Evolutionary conservation across 2,113 vertebrate genomes (phyloP).

Genomic region (zebrafish (Danio rerio)): DNA sequence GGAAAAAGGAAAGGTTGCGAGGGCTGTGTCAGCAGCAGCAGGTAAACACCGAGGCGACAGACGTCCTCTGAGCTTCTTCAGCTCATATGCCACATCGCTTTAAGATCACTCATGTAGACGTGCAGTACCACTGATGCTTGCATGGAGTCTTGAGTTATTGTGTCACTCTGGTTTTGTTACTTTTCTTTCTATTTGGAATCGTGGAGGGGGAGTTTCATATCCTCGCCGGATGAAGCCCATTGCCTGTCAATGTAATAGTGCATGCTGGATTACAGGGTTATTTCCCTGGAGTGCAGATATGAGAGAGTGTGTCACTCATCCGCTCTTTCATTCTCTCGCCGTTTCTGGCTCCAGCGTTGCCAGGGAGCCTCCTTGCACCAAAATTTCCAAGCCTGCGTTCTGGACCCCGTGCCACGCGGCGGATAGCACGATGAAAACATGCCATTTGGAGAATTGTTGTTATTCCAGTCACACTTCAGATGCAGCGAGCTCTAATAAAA

Average conservation of each 20-base stretch:
- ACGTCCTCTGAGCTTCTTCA: slow-evolving; percentile 31
- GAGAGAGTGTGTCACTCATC: slow-evolving; percentile 78
- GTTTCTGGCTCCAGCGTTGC: slow-evolving; percentile 38
- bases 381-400: slow-evolving; percentile 46
- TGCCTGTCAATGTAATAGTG: slow-evolving; percentile 90
- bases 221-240: slow-evolving; percentile 83
- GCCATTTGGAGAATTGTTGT: slow-evolving; percentile 74
- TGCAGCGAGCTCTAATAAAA: slow-evolving; percentile 78
- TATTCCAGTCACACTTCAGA: slow-evolving; percentile 82
- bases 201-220: slow-evolving; percentile 87
- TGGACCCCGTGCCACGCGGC: slow-evolving; percentile 59
- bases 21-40: slow-evolving; percentile 41
- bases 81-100: slow-evolving; percentile 27
- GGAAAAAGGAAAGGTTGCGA: slow-evolving; percentile 35
- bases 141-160: slow-evolving; percentile 66
- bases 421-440: slow-evolving; percentile 66
- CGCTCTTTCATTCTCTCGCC: neutral
- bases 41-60: slow-evolving; percentile 36
- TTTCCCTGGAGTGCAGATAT: slow-evolving; percentile 87
- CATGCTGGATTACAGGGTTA: slow-evolving; percentile 92
- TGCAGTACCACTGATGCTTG: slow-evolving; percentile 11
- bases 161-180: slow-evolving; percentile 66
- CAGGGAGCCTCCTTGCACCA: slow-evolving; percentile 59
- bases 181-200: slow-evolving; percentile 75
- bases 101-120: slow-evolving; percentile 29